Percentiles rank a stretch among this genome's conserved stretches.
These are phyloP conservation scores for Pristionchus japonicus DNA, from an alignment of 2,888 invertebrate genomes.

Conservation along the genomic window DNA sequence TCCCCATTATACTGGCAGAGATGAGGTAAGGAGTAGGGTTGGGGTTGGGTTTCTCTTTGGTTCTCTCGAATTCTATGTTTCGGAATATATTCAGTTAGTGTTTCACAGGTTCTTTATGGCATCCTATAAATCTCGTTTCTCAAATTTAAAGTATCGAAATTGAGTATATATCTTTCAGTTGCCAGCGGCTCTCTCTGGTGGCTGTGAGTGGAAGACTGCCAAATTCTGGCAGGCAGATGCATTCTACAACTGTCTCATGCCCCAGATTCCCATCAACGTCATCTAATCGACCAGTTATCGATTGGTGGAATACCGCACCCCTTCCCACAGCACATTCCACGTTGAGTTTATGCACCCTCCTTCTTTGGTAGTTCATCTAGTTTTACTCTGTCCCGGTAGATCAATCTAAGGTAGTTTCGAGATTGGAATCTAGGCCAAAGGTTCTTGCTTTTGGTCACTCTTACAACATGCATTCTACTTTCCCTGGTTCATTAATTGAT, in stretches of 20 bases:
- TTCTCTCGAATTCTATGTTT: not conserved
- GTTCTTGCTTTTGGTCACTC: constrained; percentile 12
- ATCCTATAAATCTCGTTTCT: too few species aligned
- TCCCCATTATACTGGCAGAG: constrained; percentile 92
- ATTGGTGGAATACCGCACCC: not conserved
- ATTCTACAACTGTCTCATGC: constrained; percentile 96
- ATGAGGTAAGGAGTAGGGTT: constrained; percentile 40
- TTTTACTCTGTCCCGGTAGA: not conserved
- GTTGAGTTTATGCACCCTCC: not conserved
- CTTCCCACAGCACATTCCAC: not conserved
- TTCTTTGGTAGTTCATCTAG: not conserved
- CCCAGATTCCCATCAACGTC: constrained; percentile 78
- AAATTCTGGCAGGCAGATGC: constrained; percentile 94
- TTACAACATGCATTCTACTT: not conserved
- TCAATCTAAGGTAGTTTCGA: not conserved
- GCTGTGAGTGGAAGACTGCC: constrained; percentile 94
- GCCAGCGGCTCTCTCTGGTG: constrained; percentile 61
- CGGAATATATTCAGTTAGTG: too few species aligned
- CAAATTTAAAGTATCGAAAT: too few species aligned
- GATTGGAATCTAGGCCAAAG: not conserved
- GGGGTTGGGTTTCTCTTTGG: not conserved
- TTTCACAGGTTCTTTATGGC: not conserved
- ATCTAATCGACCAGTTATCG: constrained; percentile 49
- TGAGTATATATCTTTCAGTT: not conserved
- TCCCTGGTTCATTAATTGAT: too few species aligned